These are phyloP conservation scores for Tetranychus piercei DNA, from an alignment of 2,888 invertebrate genomes.

Conservation along the genomic window DNA sequence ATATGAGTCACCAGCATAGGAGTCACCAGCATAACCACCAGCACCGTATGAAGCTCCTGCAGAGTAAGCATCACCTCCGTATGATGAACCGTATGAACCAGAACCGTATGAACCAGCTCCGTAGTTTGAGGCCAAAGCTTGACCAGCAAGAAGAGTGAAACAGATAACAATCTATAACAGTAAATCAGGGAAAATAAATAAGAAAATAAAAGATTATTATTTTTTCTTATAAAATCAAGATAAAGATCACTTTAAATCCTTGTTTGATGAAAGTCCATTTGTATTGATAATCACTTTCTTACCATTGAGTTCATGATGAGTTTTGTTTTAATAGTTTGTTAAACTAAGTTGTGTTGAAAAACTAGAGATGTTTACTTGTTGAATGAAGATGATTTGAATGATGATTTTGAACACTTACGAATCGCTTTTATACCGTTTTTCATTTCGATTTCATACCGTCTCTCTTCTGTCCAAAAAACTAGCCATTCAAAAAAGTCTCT, in stretches of 20 bases:
- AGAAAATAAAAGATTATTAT: neutral
- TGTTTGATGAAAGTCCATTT: neutral
- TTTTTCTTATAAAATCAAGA: neutral
- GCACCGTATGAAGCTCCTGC: neutral
- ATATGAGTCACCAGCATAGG: neutral
- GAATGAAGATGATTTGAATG: neutral
- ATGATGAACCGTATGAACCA: neutral
- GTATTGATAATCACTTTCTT: neutral
- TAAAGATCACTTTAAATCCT: neutral
- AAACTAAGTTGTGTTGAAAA: neutral
- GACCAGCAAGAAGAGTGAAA: neutral
- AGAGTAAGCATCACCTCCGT: neutral
- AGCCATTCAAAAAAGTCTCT: neutral
- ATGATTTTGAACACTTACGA: neutral
- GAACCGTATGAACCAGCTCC: neutral
- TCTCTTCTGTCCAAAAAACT: neutral
- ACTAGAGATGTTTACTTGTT: neutral
- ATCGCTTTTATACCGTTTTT: neutral
- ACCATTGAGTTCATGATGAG: constrained; percentile 1
- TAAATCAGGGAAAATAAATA: neutral
- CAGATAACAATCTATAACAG: neutral
- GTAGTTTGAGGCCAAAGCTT: neutral
- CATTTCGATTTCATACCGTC: neutral
- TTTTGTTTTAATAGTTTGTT: neutral
- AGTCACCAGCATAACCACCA: neutral